Base-by-base conservation (phyloP, 2,888 invertebrate species). In the Eupithecia centaureata region DNA sequence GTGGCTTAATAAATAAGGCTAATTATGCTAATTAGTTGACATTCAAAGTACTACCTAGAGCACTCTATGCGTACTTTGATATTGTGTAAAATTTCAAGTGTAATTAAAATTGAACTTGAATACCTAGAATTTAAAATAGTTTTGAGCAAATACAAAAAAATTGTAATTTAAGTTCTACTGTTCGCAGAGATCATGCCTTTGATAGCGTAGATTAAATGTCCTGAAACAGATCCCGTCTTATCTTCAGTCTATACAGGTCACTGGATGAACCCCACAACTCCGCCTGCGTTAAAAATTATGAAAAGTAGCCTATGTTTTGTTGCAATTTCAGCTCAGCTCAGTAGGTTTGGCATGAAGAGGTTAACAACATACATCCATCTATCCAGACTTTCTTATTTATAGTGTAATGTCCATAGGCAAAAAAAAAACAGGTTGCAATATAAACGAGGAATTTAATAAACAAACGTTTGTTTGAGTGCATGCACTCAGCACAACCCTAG, bases 401-500 rank as follows among this genome's bases (percentile, higher is more conserved):
- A n/a, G n/a, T n/a, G n/a, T n/a, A n/a, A n/a, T n/a, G n/a, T n/a
- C n/a, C n/a, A n/a, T n/a, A n/a, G n/a, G n/a, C n/a, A n/a, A n/a
- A n/a, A n/a, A n/a, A n/a, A n/a, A n/a, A n/a, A n/a, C n/a, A n/a
- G 30, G 3, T 5, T 30, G 5, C 30, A 30, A 30, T 5, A 30
- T 5, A 30, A n/a, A 2, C 10, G 0, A n/a, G 15, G n/a, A 7
- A 38, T n/a, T 38, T 38, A 5, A 35, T 38, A 7, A n/a, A 22
- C 10, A 42, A n/a, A n/a, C n/a, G 25, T 25, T 13, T 27, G 13
- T 15, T 52, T 52, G 5, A 30, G 32, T 70, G 76, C 82, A 82
- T 66, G 18, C 42, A 42, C n/a, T n/a, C n/a, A 42, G 18, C 42
- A 42, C 22, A 47, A 12, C 81, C 80, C 81, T 82, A 70, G 57